These are phyloP conservation scores for Drosophila siamana DNA, from an alignment of 2,888 invertebrate genomes.

Conservation along the genomic window DNA sequence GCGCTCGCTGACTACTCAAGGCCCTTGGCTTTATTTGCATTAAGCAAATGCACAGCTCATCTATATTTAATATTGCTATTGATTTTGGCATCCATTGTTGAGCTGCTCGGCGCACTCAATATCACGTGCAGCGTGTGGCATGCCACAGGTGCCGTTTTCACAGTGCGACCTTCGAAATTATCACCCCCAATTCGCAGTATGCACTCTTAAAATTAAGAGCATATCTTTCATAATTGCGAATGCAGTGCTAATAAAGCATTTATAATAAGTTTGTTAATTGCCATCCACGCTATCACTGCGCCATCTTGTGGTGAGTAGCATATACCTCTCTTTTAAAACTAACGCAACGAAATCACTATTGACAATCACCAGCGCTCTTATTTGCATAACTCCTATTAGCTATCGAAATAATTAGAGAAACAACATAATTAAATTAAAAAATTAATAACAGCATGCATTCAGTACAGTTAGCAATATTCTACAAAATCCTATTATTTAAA, in stretches of 20 bases:
- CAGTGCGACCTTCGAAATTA: conserved; percentile 14
- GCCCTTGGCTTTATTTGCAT: conserved; percentile 16
- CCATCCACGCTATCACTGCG: neutral
- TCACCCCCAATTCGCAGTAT: neutral
- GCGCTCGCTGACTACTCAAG: conserved; percentile 35
- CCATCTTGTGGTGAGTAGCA: neutral
- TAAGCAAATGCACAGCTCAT: conserved; percentile 27
- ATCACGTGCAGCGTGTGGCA: conserved; percentile 50
- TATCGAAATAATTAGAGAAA: neutral
- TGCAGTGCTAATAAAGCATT: neutral
- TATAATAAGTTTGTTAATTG: neutral
- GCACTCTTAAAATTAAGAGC: neutral
- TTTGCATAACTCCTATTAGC: neutral
- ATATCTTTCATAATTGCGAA: neutral
- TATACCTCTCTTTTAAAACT: neutral
- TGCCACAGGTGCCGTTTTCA: neutral
- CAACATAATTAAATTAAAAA: neutral
- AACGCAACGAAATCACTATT: neutral
- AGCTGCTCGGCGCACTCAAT: conserved; percentile 33
- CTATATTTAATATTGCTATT: conserved; percentile 51
- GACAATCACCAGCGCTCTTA: neutral
- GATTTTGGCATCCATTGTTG: conserved; percentile 16
- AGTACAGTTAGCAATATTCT: too few relatives aligned
- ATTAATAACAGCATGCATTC: too few relatives aligned
- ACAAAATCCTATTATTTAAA: too few relatives aligned